phyloP scores from a whole-genome alignment of 2,888 invertebrate genomes.

The Abrostola triplasia region DNA sequence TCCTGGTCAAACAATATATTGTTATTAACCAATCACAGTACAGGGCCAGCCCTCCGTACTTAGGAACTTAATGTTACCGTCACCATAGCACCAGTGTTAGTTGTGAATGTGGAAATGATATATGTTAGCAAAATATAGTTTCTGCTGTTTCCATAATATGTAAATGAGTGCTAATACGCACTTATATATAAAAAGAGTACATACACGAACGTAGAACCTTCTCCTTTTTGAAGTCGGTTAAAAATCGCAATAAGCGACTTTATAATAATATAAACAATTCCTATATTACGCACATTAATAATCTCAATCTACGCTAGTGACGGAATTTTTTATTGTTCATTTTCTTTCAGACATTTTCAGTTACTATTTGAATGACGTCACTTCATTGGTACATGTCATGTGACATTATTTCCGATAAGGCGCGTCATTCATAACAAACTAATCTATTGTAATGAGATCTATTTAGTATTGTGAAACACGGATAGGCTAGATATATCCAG shows the following conservation, averaged over 20 bases:
- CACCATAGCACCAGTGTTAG: neutral
- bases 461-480: constrained; percentile 31
- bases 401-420: neutral
- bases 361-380: neutral
- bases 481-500: constrained; percentile 15
- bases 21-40: constrained; percentile 22
- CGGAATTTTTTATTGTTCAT: neutral
- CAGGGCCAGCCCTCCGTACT: constrained; percentile 11
- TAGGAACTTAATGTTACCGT: constrained; percentile 9
- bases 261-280: neutral
- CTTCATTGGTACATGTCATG: neutral
- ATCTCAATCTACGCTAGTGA: neutral
- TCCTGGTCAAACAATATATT: constrained; percentile 68
- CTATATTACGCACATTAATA: neutral
- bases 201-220: too few relatives aligned
- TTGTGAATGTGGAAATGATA: neutral
- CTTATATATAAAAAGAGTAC: too few relatives aligned
- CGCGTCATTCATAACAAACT: constrained; percentile 16
- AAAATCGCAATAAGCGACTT: too few relatives aligned
- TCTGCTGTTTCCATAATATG: too few relatives aligned
- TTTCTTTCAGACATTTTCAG: neutral
- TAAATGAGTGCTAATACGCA: too few relatives aligned
- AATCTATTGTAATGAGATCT: constrained; percentile 46
- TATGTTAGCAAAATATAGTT: neutral
- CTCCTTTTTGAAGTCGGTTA: too few relatives aligned